These are phyloP conservation scores for Ovis canadensis DNA, from an alignment of 2,113 vertebrate species.

Conservation along the genomic window DNA sequence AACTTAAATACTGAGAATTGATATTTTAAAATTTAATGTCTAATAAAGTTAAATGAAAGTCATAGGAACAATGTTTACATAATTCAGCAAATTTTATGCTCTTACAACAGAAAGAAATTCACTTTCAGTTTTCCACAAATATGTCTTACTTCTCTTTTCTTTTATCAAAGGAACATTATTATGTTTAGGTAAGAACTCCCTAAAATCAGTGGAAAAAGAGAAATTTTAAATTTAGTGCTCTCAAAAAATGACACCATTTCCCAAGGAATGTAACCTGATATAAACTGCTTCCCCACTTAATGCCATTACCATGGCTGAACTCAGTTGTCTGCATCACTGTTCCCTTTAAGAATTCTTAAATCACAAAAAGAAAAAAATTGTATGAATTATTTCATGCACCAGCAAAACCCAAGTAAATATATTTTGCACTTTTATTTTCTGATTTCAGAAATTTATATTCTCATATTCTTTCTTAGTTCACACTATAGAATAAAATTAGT, in stretches of 20 bases:
- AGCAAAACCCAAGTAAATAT: not conserved
- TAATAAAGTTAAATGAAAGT: not conserved
- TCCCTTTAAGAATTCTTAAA: not conserved
- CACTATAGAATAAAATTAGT: not conserved
- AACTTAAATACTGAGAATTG: constrained; percentile 25
- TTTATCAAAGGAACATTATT: not conserved
- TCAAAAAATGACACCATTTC: not conserved
- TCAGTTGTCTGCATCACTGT: not conserved
- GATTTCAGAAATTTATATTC: not conserved
- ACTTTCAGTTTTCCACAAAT: not conserved
- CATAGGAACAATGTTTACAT: not conserved
- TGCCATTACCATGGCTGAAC: not conserved
- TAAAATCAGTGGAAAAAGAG: not conserved
- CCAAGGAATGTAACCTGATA: not conserved
- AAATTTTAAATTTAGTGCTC: not conserved
- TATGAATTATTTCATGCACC: not conserved
- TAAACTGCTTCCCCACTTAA: not conserved
- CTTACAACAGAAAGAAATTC: constrained; percentile 20
- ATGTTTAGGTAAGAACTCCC: not conserved
- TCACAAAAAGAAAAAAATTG: not conserved
- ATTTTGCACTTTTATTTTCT: not conserved
- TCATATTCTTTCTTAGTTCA: not conserved
- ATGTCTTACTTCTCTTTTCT: not conserved
- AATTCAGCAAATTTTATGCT: constrained; percentile 8
- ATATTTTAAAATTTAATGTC: constrained; percentile 37